Base-by-base conservation (phyloP, 2,888 invertebrate genomes). In the Drosophila macrospina region DNA sequence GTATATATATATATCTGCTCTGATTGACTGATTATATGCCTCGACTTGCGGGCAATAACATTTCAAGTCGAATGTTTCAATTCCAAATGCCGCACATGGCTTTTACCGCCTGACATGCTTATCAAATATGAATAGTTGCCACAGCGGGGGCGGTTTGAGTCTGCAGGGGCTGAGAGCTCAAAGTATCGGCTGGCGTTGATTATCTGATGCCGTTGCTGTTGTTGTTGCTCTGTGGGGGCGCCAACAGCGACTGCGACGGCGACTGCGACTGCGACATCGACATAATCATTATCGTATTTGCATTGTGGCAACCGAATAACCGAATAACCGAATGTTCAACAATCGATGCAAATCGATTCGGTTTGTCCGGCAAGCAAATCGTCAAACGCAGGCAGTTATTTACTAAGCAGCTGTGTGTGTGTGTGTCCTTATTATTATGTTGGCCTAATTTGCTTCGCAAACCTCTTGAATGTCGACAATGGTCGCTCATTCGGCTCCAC, bases 361-460 rank as follows among this genome's bases (percentile, higher is more conserved):
- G 80, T 80, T 86, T 86, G 80, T 56, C 45, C 54, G 39, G 36
- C 64, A 37, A 66, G 64, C 64, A 73, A 88, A 85, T 81, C 78
- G 72, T 71, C 78, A 84, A 78, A 59, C 66, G 55, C 42, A 16
- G 55, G 41, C 30, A 37, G 36, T 45, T 62, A 47, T 42, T 52
- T 36, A 45, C 28, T 64, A 8, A 10, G 36, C 47, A 36, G 37
- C 30, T 44, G 34, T 13, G 44, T 32, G 45, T 24, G 32, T 51
- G 20, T 39, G 20, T 42, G 20, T 50, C 36, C 1, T 20, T 20
- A 20, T 20, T 20, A 20, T 20, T 20, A 26, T 15, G 34, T 50
- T 88, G 86, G 74, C 88, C 88, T 71, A 87, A 85, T 89, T 85
- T 79, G 70, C 66, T 50, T 55, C 63, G 63, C 64, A 75, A 55